Percentiles rank a stretch among this genome's conserved stretches.
These are phyloP conservation scores for Callimorpha dominula DNA, from an alignment of 2,888 invertebrate genomes.

Conservation along the genomic window DNA sequence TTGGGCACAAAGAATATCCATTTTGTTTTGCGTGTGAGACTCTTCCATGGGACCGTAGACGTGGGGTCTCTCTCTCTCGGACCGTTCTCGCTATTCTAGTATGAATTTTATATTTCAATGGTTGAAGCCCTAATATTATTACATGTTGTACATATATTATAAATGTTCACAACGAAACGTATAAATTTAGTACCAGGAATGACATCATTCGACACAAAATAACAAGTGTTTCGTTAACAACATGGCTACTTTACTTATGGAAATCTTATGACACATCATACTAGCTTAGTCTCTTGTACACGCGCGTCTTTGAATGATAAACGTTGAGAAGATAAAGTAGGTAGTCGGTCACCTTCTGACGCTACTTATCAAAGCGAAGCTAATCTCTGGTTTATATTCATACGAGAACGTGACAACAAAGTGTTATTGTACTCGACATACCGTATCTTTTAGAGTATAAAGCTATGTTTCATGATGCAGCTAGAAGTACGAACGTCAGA, in stretches of 20 bases:
- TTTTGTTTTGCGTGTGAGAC: not conserved
- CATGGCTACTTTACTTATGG: constrained; percentile 37
- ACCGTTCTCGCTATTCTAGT: not conserved
- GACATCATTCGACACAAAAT: constrained; percentile 31
- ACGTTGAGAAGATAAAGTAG: constrained; percentile 62
- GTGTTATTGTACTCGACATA: constrained; percentile 53
- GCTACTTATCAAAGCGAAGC: constrained; percentile 59
- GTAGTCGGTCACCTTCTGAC: constrained; percentile 61
- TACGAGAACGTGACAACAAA: constrained; percentile 71
- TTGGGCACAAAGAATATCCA: not conserved
- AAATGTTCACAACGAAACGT: not conserved
- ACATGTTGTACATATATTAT: not conserved
- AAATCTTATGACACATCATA: constrained; percentile 41
- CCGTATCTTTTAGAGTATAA: constrained; percentile 24
- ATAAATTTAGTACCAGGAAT: constrained; percentile 11
- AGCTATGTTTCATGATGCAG: constrained; percentile 49
- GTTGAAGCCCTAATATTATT: not conserved
- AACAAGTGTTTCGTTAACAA: constrained; percentile 20
- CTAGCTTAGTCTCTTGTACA: constrained; percentile 37
- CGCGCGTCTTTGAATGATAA: constrained; percentile 64
- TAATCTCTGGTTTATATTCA: constrained; percentile 70
- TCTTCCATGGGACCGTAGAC: not conserved
- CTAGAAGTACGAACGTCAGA: constrained; percentile 14
- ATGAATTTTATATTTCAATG: not conserved
- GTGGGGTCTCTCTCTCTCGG: no score